phyloP scores from a whole-genome alignment of 2,888 invertebrate species.

The Eumacrocentrus americanus region DNA sequence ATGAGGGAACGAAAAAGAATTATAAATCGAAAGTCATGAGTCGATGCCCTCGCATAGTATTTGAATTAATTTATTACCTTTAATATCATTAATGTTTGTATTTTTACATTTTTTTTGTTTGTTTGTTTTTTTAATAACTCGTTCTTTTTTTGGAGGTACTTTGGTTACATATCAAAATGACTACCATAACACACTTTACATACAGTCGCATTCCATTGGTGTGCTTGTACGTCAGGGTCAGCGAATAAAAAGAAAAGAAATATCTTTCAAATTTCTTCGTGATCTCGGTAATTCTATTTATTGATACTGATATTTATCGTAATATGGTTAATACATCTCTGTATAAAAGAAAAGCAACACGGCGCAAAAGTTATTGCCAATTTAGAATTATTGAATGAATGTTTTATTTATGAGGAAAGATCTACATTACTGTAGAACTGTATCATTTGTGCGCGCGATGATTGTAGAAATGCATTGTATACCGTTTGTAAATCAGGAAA shows the following conservation, averaged over 20 bases:
- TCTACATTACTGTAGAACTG: constrained; percentile 2
- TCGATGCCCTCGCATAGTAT: constrained; percentile 27
- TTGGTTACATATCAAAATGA: constrained; percentile 57
- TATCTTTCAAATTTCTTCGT: constrained; percentile 19
- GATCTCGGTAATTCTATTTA: constrained; percentile 29
- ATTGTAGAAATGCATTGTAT: constrained; percentile 13
- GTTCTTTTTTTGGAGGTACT: constrained; percentile 48
- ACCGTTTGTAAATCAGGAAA: not conserved
- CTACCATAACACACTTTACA: constrained; percentile 44
- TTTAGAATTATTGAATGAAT: constrained; percentile 15
- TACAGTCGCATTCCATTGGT: constrained; percentile 54
- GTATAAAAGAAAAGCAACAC: not conserved
- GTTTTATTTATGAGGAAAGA: constrained; percentile 10
- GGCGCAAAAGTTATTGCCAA: constrained; percentile 5
- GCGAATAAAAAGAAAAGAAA: constrained; percentile 26
- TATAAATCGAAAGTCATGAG: constrained; percentile 28
- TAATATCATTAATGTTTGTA: constrained; percentile 16
- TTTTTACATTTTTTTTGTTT: constrained; percentile 4
- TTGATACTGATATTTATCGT: constrained; percentile 21
- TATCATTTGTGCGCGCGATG: constrained; percentile 5
- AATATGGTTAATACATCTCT: no score
- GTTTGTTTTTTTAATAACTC: constrained; percentile 13
- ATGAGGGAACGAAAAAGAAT: constrained; percentile 24
- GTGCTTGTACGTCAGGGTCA: constrained; percentile 44
- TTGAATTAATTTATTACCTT: not conserved